These are phyloP conservation scores for Phyllostomus discolor DNA, from an alignment of 2,113 vertebrate genomes.

Conservation along the genomic window DNA sequence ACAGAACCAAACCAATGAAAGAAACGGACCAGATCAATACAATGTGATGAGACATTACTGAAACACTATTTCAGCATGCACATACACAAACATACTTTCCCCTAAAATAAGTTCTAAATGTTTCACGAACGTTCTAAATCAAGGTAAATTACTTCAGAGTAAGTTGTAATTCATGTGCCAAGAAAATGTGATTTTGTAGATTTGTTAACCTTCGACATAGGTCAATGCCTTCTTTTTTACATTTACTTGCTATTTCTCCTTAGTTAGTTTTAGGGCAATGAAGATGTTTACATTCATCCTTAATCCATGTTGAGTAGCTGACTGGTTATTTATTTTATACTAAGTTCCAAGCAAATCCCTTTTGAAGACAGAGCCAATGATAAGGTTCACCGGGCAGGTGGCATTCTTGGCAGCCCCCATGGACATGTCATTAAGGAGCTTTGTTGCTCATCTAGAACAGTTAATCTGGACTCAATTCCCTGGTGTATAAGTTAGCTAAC, in stretches of 20 bases:
- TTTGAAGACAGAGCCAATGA: conserved; percentile 53
- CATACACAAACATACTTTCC: not conserved
- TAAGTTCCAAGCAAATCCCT: conserved; percentile 25
- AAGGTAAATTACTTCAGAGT: not conserved
- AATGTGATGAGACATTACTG: not conserved
- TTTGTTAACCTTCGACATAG: not conserved
- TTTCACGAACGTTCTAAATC: not conserved
- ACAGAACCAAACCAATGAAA: not conserved
- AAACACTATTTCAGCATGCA: not conserved
- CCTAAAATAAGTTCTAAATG: not conserved
- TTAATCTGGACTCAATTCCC: conserved; percentile 46
- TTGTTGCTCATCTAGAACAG: not conserved
- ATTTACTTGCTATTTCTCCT: not conserved
- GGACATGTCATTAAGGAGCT: not conserved
- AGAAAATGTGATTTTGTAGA: not conserved
- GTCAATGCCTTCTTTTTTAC: not conserved
- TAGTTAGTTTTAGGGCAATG: not conserved
- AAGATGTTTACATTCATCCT: not conserved
- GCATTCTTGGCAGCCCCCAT: conserved; percentile 52
- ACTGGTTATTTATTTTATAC: not conserved
- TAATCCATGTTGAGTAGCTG: conserved; percentile 18
- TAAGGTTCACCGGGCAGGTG: conserved; percentile 53
- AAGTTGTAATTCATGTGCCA: not conserved
- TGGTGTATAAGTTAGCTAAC: conserved; percentile 3
- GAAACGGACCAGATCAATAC: not conserved